Evolutionary conservation across 2,888 invertebrate species (phyloP).

Genomic region (Eubasilissa splendida): DNA sequence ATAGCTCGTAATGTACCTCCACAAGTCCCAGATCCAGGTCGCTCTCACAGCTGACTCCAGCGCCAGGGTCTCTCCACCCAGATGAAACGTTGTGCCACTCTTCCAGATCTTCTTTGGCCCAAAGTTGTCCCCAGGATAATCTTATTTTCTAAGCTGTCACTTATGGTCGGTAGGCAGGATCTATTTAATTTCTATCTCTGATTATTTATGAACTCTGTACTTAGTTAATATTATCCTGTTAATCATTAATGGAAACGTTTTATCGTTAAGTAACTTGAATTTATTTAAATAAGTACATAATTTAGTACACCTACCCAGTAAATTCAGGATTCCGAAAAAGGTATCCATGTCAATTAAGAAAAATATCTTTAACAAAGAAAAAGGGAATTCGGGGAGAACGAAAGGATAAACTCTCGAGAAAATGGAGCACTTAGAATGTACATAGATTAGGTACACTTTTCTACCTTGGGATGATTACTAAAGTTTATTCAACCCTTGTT

Average conservation of each 20-base stretch:
- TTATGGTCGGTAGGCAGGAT: too few relatives aligned
- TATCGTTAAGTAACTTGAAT: not conserved
- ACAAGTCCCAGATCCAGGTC: too few relatives aligned
- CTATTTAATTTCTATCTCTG: too few relatives aligned
- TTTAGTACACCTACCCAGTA: not conserved
- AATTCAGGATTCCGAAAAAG: not conserved
- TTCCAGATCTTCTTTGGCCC: too few relatives aligned
- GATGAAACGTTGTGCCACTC: too few relatives aligned
- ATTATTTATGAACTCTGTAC: too few relatives aligned
- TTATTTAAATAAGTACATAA: not conserved
- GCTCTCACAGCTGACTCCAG: too few relatives aligned
- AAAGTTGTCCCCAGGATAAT: too few relatives aligned
- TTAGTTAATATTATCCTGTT: too few relatives aligned
- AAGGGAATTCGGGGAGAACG: conserved; percentile 1
- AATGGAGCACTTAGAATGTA: conserved; percentile 39
- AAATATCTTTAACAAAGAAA: conserved; percentile 14
- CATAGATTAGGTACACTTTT: conserved; percentile 44
- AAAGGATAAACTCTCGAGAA: conserved; percentile 35
- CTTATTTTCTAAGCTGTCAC: too few relatives aligned
- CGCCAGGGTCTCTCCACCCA: too few relatives aligned
- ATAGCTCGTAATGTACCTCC: too few relatives aligned
- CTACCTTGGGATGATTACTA: conserved; percentile 34
- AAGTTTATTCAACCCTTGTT: conserved; percentile 19
- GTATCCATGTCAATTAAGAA: conserved; percentile 7
- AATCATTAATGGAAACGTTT: not conserved